Evolutionary conservation across 2,797 vertebrate genomes (phyloP).

Genomic region (Gouania willdenowi): DNA sequence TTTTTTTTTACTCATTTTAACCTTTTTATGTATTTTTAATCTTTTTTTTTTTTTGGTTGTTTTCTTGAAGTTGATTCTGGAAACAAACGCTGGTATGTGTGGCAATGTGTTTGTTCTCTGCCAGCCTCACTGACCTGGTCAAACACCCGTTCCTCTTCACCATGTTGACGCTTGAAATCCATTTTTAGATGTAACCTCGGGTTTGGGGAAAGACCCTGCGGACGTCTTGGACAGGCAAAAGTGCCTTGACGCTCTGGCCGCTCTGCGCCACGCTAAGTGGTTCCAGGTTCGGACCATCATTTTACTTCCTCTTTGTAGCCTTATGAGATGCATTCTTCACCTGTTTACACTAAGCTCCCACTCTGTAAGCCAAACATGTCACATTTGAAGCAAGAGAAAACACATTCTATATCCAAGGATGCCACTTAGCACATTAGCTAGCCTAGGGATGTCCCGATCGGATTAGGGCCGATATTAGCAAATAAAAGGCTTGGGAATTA

Average conservation of each 20-base stretch:
- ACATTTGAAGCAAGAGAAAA: conserved; percentile 63
- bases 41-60: background rate
- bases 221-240: conserved; percentile 99
- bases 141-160: conserved; percentile 99
- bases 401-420: conserved; percentile 75
- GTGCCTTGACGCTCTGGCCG: conserved; percentile 99
- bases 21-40: too few relatives aligned
- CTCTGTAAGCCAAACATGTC: conserved; percentile 31
- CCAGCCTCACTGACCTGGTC: conserved; percentile 98
- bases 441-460: too few relatives aligned
- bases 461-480: too few relatives aligned
- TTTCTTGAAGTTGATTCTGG: conserved; percentile 14
- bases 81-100: conserved; percentile 85
- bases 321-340: conserved; percentile 88
- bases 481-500: too few relatives aligned
- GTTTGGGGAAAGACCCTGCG: conserved; percentile 99
- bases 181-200: conserved; percentile 99
- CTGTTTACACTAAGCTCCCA: conserved; percentile 42
- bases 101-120: conserved; percentile 91
- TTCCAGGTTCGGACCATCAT: conserved; percentile 99
- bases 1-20: too few relatives aligned
- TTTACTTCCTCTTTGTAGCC: conserved; percentile 99
- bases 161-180: conserved; percentile 99
- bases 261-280: conserved; percentile 99
- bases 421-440: conserved; percentile 51